Evolutionary conservation across 2,113 vertebrate genomes (phyloP).

Genomic region (Petromus typicus): DNA sequence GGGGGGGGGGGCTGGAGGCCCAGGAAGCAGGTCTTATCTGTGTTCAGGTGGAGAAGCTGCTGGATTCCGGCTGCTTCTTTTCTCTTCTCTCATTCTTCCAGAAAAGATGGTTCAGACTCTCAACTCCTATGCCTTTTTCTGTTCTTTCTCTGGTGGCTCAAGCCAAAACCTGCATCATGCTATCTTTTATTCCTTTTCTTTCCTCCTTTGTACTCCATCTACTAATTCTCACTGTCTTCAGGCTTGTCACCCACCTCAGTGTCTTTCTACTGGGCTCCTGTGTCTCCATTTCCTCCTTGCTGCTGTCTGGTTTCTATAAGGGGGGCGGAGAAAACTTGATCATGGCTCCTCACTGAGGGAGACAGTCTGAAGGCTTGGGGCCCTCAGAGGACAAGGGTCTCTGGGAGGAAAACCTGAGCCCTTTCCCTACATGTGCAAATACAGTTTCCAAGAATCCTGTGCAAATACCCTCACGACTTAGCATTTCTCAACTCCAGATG

Average conservation of each 20-base stretch:
- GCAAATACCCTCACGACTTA: background rate
- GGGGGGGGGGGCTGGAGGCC: background rate
- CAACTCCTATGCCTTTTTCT: background rate
- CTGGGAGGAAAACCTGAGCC: background rate
- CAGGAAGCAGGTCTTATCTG: too few species aligned
- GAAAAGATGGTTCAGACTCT: background rate
- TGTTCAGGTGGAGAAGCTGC: background rate
- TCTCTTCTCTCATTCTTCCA: background rate
- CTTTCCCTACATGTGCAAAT: background rate
- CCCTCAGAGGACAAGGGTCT: background rate
- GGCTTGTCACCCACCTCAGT: background rate
- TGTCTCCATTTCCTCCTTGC: background rate
- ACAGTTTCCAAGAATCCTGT: background rate
- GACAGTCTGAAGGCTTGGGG: background rate
- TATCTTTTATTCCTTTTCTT: background rate
- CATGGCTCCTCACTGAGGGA: background rate
- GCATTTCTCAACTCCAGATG: background rate
- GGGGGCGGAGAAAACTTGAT: background rate
- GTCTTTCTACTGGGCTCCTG: background rate
- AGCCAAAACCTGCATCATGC: background rate
- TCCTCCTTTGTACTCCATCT: background rate
- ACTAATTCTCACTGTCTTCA: background rate
- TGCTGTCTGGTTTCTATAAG: background rate
- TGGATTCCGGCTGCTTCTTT: background rate
- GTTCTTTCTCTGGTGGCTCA: background rate